Conservation (phyloP, 1,140 invertebrate species). For the Apolygus lucorum region DNA sequence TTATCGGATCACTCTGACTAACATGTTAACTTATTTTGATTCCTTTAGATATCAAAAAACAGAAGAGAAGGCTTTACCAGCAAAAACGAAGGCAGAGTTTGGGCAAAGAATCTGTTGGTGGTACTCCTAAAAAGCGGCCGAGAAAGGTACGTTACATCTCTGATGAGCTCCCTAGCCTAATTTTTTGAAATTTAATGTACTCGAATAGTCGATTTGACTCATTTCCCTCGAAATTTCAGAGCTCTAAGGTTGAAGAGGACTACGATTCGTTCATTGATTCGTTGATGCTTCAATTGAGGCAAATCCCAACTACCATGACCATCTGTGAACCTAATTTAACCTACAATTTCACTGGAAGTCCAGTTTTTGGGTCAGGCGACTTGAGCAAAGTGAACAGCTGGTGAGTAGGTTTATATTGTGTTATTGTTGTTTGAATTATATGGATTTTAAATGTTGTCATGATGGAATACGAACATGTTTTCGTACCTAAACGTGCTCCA, state of each 20-base stretch:
- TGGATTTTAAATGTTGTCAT: too few relatives aligned
- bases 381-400: slow-evolving; percentile 56
- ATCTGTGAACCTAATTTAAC: slow-evolving; percentile 80
- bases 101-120: slow-evolving; percentile 46
- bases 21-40: too few relatives aligned
- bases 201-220: too few relatives aligned
- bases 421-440: too few relatives aligned
- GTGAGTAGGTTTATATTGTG: too few relatives aligned
- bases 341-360: slow-evolving; percentile 69
- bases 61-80: slow-evolving; percentile 72
- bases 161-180: too few relatives aligned
- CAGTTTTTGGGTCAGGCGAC: slow-evolving; percentile 71
- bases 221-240: slow-evolving; percentile 34
- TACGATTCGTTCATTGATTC: slow-evolving; percentile 84
- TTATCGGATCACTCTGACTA: too few relatives aligned
- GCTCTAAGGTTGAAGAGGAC: slow-evolving; percentile 79
- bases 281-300: slow-evolving; percentile 71
- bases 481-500: neutral
- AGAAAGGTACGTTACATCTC: slow-evolving; percentile 52
- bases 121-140: slow-evolving; percentile 63
- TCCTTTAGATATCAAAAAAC: slow-evolving; percentile 48
- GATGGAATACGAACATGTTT: too few relatives aligned
- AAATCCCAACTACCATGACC: slow-evolving; percentile 64
- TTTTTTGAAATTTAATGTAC: too few relatives aligned
- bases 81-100: slow-evolving; percentile 66